Evolutionary conservation across 1,140 invertebrate genomes (phyloP).

Genomic region (Coenobita brevimanus): DNA sequence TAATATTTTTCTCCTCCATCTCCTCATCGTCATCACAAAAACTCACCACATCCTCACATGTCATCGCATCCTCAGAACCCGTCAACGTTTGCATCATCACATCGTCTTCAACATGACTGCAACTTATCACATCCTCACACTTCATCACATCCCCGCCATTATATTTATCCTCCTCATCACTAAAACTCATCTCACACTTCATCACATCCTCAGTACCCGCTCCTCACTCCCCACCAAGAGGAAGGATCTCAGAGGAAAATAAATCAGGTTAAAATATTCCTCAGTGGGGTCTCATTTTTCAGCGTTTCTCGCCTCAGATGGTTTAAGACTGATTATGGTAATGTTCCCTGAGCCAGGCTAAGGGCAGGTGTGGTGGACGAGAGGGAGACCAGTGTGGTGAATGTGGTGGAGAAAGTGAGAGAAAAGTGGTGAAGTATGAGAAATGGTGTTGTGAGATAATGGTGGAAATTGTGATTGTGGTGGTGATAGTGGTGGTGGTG

Average conservation of each 20-base stretch:
- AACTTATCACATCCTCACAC: not conserved
- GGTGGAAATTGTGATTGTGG: no score
- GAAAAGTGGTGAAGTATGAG: no score
- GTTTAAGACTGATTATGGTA: slow-evolving; percentile 48
- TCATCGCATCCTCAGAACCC: no score
- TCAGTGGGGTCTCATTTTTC: slow-evolving; percentile 41
- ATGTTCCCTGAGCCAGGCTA: not conserved
- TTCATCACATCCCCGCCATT: not conserved
- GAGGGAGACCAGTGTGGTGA: not conserved
- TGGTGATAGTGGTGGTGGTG: no score
- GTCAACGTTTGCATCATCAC: no score
- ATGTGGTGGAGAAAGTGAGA: not conserved
- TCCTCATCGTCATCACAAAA: no score
- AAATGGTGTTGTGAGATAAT: not conserved
- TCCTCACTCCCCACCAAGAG: not conserved
- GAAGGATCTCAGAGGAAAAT: slow-evolving; percentile 31
- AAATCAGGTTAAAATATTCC: slow-evolving; percentile 54
- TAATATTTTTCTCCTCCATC: no score
- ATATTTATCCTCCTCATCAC: not conserved
- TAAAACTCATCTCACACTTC: not conserved
- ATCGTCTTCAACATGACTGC: no score
- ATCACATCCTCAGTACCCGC: not conserved
- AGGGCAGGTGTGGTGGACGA: not conserved
- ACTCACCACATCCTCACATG: no score
- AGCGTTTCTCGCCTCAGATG: slow-evolving; percentile 25